Evolutionary conservation across 2,888 invertebrate species (phyloP), one percentile per base, ranked within the genome.

Genomic region (Tyria jacobaeae): DNA sequence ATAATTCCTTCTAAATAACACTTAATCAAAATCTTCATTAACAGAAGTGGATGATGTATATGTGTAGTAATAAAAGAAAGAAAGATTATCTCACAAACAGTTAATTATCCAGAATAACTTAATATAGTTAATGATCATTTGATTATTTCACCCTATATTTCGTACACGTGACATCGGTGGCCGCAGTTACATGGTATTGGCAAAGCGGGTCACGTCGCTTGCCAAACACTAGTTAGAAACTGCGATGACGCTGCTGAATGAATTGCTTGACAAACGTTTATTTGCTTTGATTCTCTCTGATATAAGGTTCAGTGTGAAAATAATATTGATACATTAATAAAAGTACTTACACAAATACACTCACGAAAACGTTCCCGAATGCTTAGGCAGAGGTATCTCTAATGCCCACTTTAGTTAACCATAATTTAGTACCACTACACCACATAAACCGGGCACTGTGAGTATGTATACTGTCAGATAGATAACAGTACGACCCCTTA

Each of bases 171-270:
- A 73, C 66, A 63, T 47, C 51, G 37, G 56, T 47, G 70, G 52
- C 48, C 48, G 65, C 61, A 15, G 66, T 57, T 75, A 84, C 85
- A 86, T 57, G 79, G 68, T 73, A 75, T 83, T 86, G 86, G 85
- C 85, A 85, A 75, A 63, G 65, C 75, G 25, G 58, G 76, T 76
- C 74, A 75, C 73, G 78, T 80, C 71, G 72, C 67, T 69, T 81
- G 86, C 85, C 86, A 85, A 86, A 76, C 76, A 75, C 73, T 78
- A 76, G 71, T 73, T 73, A 73, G 72, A 70, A 70, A 69, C 60
- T 56, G 39, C 50, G 66, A 67, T 67, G 77, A 78, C 57, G 48
- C 12, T 55, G 64, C 75, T 66, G 54, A 68, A 74, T 76, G 77
- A 76, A 68, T 71, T 66, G 71, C 57, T 57, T 65, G 21, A 65